Conservation (phyloP, 2,113 vertebrate genomes). For the Triplophysa dalaica region DNA sequence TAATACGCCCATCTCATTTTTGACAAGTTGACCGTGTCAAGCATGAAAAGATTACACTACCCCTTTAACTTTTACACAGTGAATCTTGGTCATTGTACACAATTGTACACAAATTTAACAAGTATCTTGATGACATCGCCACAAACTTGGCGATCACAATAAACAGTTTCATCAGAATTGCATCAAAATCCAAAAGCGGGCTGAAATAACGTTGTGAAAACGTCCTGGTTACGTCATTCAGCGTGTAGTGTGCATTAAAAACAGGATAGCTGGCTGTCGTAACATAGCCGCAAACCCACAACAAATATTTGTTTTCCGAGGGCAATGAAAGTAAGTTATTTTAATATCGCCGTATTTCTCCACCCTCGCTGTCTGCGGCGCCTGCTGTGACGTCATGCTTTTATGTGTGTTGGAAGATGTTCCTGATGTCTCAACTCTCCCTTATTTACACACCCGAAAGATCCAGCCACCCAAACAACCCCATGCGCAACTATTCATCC, state of each 20-base stretch:
- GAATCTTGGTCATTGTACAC: not conserved
- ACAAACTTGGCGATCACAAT: not conserved
- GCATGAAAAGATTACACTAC: no score
- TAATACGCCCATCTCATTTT: no score
- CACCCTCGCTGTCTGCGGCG: constrained; percentile 8
- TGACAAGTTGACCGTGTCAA: no score
- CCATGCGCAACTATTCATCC: not conserved
- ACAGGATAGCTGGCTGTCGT: not conserved
- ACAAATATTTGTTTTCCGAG: constrained; percentile 21
- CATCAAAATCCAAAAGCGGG: not conserved
- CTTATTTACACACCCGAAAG: constrained; percentile 40
- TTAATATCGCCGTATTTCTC: constrained; percentile 5
- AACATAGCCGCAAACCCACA: not conserved
- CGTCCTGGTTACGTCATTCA: not conserved
- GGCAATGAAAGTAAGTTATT: constrained; percentile 10
- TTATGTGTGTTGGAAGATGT: constrained; percentile 19
- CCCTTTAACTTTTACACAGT: no score
- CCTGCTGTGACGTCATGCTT: constrained; percentile 45
- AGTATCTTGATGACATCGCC: not conserved
- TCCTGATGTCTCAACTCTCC: constrained; percentile 25
- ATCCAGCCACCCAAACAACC: constrained; percentile 39
- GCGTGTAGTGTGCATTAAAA: not conserved
- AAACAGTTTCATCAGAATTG: not conserved
- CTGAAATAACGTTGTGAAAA: not conserved
- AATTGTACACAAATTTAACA: not conserved